Conservation (phyloP, 2,113 vertebrate genomes). For the Apeltes quadracus region DNA sequence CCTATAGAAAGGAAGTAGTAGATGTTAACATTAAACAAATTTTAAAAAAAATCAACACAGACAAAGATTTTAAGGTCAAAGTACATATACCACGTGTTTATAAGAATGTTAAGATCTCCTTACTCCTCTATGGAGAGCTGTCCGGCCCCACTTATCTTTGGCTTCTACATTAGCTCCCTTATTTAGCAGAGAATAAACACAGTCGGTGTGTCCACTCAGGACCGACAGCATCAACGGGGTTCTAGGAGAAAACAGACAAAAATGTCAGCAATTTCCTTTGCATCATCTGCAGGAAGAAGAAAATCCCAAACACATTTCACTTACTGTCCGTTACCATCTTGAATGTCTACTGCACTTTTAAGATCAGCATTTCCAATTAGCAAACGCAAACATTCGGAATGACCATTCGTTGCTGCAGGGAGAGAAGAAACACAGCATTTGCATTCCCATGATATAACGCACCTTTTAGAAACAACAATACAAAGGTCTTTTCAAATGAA, state of each 20-base stretch:
- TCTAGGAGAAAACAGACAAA: conserved; percentile 71
- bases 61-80: too few species aligned
- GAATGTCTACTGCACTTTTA: conserved; percentile 93
- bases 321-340: conserved; percentile 98
- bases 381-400: conserved; percentile 95
- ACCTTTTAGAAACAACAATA: not conserved
- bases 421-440: not conserved
- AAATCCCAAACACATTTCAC: conserved; percentile 43
- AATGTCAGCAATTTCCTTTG: conserved; percentile 9
- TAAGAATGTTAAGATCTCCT: conserved; percentile 55
- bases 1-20: conserved; percentile 74
- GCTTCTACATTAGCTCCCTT: conserved; percentile 95
- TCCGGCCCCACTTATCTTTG: conserved; percentile 97
- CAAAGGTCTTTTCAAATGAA: not conserved
- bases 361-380: conserved; percentile 95
- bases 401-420: conserved; percentile 91
- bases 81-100: too few species aligned
- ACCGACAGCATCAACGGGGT: conserved; percentile 97
- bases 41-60: too few species aligned
- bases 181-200: conserved; percentile 94
- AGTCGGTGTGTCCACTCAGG: conserved; percentile 96
- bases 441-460: not conserved
- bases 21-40: too few species aligned
- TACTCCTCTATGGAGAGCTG: conserved; percentile 95
- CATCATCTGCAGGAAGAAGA: not conserved